phyloP scores from a whole-genome alignment of 1,140 invertebrate genomes.

The Gyrodactylus bullatarudis region DNA sequence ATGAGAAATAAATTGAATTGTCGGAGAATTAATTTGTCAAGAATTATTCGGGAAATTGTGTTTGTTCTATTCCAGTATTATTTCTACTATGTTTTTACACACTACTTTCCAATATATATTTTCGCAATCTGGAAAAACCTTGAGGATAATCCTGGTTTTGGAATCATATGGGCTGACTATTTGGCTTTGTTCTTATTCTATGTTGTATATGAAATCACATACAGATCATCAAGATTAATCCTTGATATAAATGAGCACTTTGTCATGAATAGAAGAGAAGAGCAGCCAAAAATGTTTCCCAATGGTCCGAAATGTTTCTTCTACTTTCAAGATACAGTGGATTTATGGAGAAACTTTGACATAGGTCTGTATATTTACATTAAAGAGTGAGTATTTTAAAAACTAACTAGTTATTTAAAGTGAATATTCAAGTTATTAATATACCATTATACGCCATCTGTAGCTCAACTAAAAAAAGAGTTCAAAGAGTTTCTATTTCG shows the following conservation, averaged over 20 bases:
- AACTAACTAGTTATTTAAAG: too few relatives aligned
- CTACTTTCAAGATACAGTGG: not conserved
- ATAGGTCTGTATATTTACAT: not conserved
- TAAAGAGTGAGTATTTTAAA: not conserved
- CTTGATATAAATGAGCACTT: not conserved
- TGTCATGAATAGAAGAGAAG: too few relatives aligned
- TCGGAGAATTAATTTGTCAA: not conserved
- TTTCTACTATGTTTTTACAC: not conserved
- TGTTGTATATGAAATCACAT: not conserved
- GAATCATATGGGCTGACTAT: not conserved
- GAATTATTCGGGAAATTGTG: not conserved
- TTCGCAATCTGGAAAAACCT: not conserved
- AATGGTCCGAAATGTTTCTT: not conserved
- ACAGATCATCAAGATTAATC: not conserved
- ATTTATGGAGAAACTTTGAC: not conserved
- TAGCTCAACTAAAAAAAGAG: too few relatives aligned
- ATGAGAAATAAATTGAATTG: not conserved
- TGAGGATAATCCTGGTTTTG: too few relatives aligned
- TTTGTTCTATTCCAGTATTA: not conserved
- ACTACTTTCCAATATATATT: not conserved
- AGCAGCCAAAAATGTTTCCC: not conserved
- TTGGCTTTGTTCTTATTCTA: not conserved
- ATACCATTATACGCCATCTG: too few relatives aligned
- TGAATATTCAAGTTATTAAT: too few relatives aligned
- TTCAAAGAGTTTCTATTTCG: too few relatives aligned